Evolutionary conservation across 2,113 vertebrate genomes (phyloP).

Genomic region (Centrocercus urophasianus): DNA sequence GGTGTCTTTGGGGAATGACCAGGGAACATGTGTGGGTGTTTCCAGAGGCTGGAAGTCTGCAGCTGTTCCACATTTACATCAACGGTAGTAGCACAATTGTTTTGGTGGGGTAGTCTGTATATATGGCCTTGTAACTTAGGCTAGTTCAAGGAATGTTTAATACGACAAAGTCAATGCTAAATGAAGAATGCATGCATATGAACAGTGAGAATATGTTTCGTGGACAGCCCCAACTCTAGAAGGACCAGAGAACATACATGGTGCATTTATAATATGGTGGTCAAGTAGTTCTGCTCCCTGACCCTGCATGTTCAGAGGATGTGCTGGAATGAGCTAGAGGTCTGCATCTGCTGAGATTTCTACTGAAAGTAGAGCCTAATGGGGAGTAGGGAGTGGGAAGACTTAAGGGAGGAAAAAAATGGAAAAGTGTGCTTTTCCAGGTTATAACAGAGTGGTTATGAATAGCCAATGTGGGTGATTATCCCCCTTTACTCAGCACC

Average conservation of each 20-base stretch:
- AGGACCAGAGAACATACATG: accelerated
- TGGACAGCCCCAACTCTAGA: background rate
- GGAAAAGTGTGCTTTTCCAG: background rate
- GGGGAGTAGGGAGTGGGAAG: background rate
- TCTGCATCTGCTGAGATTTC: background rate
- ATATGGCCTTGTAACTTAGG: background rate
- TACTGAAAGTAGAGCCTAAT: background rate
- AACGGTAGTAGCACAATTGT: background rate
- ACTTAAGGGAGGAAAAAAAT: background rate
- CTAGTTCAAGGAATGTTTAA: background rate
- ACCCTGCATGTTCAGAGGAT: background rate
- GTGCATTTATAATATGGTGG: no score
- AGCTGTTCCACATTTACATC: background rate
- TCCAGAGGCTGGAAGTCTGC: background rate
- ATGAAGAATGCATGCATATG: background rate
- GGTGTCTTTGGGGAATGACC: background rate
- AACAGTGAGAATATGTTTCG: background rate
- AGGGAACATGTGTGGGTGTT: background rate
- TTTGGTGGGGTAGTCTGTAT: background rate
- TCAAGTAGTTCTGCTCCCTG: background rate
- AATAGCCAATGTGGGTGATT: background rate
- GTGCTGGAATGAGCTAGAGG: background rate
- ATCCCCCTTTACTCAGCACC: background rate
- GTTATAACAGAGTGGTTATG: background rate
- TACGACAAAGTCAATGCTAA: background rate